These are phyloP conservation scores for Aphelinus atriplicis DNA, from an alignment of 1,140 invertebrate species.

Conservation along the genomic window DNA sequence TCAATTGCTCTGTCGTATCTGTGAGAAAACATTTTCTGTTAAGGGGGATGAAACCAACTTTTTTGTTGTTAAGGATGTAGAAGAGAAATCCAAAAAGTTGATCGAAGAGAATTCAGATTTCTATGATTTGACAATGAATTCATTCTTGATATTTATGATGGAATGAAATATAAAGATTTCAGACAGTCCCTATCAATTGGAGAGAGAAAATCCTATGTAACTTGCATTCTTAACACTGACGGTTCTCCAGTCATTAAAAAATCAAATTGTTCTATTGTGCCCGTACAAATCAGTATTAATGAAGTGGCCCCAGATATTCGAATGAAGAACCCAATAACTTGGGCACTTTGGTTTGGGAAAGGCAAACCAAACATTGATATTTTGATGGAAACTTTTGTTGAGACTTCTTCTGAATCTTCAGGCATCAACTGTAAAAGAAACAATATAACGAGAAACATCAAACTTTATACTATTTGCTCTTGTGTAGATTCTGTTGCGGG, in stretches of 20 bases:
- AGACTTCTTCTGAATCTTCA: constrained; percentile 24
- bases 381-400: constrained; percentile 32
- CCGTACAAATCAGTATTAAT: constrained; percentile 38
- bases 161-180: constrained; percentile 36
- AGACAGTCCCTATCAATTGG: constrained; percentile 15
- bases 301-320: constrained; percentile 36
- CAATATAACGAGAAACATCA: constrained; percentile 12
- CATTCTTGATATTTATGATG: constrained; percentile 33
- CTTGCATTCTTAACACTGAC: constrained; percentile 36
- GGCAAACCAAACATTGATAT: constrained; percentile 35
- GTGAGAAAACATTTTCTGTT: constrained; percentile 4
- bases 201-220: constrained; percentile 34
- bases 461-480: constrained; percentile 23
- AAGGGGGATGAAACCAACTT: constrained; percentile 10
- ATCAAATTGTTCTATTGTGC: constrained; percentile 39
- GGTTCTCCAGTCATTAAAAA: constrained; percentile 35
- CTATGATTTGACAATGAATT: constrained; percentile 32
- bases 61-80: constrained; percentile 33
- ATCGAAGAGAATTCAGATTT: constrained; percentile 22
- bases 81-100: constrained; percentile 17
- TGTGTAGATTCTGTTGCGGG: constrained; percentile 24
- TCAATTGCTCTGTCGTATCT: constrained; percentile 12
- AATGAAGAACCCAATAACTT: constrained; percentile 21
- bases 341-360: constrained; percentile 39
- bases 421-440: constrained; percentile 35